A percentile compares a stretch with the other conserved stretches of the same genome.
These are phyloP conservation scores for Hydrozoanthus tunicans DNA, from an alignment of 64 coral and sea anemone species.

Conservation along the genomic window DNA sequence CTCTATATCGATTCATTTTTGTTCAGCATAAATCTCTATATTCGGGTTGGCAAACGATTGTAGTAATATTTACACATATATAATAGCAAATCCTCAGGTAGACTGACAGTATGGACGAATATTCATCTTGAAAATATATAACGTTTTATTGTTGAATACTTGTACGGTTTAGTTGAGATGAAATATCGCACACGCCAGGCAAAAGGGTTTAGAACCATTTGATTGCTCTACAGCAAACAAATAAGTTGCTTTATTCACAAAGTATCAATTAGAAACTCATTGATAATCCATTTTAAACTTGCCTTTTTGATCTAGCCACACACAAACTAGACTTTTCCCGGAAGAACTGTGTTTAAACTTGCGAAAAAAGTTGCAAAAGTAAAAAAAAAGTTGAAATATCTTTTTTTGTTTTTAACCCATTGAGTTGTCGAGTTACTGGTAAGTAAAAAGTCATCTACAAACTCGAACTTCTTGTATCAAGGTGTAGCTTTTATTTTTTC, in stretches of 20 bases:
- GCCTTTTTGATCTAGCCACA: background rate
- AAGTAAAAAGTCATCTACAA: no score
- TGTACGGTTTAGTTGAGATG: constrained; percentile 17
- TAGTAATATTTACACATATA: constrained; percentile 65
- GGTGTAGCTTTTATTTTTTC: no score
- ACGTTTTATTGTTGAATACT: constrained; percentile 52
- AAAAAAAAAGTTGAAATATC: background rate
- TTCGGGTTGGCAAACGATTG: constrained; percentile 41
- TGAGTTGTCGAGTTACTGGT: no score
- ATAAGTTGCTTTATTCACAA: constrained; percentile 30
- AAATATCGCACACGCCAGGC: constrained; percentile 19
- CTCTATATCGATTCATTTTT: background rate
- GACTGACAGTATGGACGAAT: constrained; percentile 59
- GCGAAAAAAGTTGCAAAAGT: background rate
- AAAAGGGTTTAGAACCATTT: background rate
- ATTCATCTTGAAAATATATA: constrained; percentile 51
- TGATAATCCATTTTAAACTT: background rate
- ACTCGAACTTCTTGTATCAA: no score
- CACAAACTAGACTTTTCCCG: background rate
- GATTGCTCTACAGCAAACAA: constrained; percentile 3
- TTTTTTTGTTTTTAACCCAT: background rate
- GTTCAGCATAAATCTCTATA: constrained; percentile 22
- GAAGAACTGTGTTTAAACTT: background rate
- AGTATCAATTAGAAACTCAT: background rate
- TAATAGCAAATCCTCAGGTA: constrained; percentile 60